These are phyloP conservation scores for Notarius lentiginosus DNA, from an alignment of 2,113 vertebrate species.

Conservation along the genomic window DNA sequence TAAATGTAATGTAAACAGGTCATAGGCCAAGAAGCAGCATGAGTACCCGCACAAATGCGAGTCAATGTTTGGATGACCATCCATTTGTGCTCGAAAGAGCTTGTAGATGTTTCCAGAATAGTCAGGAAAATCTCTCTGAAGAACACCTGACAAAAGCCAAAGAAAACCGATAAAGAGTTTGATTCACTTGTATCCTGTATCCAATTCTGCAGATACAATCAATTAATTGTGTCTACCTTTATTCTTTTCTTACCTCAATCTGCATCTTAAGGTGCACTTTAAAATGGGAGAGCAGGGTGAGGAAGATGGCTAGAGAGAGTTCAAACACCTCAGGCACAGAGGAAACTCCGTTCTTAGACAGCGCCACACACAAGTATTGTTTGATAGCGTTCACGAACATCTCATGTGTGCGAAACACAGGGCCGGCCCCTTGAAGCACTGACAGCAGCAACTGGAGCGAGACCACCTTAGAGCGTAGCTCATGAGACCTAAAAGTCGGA, in stretches of 20 bases:
- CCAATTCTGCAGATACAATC: not conserved
- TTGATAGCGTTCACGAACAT: constrained; percentile 99
- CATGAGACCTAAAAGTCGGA: constrained; percentile 82
- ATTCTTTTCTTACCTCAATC: constrained; percentile 82
- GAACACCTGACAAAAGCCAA: constrained; percentile 80
- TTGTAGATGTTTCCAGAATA: constrained; percentile 94
- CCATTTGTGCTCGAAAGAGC: constrained; percentile 98
- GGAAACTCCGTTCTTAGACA: constrained; percentile 96
- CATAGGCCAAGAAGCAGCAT: not conserved
- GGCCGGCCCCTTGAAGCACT: constrained; percentile 91
- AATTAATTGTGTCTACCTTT: not conserved
- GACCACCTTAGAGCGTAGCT: constrained; percentile 92
- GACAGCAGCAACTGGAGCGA: constrained; percentile 95
- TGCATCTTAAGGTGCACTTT: constrained; percentile 99
- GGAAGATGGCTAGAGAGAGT: constrained; percentile 97
- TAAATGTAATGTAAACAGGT: not conserved
- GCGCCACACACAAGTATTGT: constrained; percentile 94
- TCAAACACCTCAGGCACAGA: constrained; percentile 97
- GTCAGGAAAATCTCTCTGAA: constrained; percentile 98
- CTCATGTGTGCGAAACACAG: constrained; percentile 92
- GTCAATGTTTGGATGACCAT: constrained; percentile 99
- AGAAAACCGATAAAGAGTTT: too few relatives aligned
- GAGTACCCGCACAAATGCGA: constrained; percentile 93
- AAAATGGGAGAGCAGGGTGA: constrained; percentile 94
- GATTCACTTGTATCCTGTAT: not conserved